These are phyloP conservation scores for Dolichomitus sp. DNA, from an alignment of 2,888 invertebrate species.

Conservation along the genomic window DNA sequence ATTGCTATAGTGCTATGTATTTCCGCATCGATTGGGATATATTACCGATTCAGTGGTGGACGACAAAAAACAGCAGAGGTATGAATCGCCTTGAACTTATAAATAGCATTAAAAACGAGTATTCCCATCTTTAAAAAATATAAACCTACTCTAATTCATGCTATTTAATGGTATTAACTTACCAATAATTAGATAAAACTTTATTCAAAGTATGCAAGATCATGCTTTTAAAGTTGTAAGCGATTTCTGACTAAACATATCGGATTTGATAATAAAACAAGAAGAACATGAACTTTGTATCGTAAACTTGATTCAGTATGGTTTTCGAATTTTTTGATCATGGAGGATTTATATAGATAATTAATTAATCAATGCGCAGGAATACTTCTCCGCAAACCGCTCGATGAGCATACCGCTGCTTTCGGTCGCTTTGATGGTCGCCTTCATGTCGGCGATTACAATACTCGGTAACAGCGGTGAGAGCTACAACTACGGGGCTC, in stretches of 20 bases:
- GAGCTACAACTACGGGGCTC: slow-evolving; percentile 94
- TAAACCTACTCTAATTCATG: too few species aligned
- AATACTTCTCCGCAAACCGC: slow-evolving; percentile 93
- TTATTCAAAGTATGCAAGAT: too few species aligned
- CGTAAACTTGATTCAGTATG: neutral
- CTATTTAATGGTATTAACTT: too few species aligned
- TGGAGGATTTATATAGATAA: neutral
- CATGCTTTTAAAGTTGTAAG: too few species aligned
- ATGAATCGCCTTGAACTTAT: neutral
- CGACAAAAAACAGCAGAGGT: slow-evolving; percentile 87
- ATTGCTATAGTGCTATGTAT: slow-evolving; percentile 90
- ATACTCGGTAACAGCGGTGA: slow-evolving; percentile 95
- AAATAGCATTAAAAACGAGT: too few species aligned
- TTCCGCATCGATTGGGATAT: slow-evolving; percentile 94
- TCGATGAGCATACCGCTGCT: slow-evolving; percentile 94
- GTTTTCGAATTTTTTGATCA: neutral
- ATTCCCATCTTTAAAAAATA: too few species aligned
- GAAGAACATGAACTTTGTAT: slow-evolving; percentile 9
- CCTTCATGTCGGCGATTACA: slow-evolving; percentile 96
- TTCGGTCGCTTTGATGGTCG: slow-evolving; percentile 96
- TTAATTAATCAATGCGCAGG: slow-evolving; percentile 86
- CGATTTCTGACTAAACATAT: too few species aligned
- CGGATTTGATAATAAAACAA: neutral
- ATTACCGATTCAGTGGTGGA: slow-evolving; percentile 95
- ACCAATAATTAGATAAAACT: too few species aligned